Evolutionary conservation across 2,888 invertebrate genomes (phyloP).

Genomic region (Helicoverpa assulta): DNA sequence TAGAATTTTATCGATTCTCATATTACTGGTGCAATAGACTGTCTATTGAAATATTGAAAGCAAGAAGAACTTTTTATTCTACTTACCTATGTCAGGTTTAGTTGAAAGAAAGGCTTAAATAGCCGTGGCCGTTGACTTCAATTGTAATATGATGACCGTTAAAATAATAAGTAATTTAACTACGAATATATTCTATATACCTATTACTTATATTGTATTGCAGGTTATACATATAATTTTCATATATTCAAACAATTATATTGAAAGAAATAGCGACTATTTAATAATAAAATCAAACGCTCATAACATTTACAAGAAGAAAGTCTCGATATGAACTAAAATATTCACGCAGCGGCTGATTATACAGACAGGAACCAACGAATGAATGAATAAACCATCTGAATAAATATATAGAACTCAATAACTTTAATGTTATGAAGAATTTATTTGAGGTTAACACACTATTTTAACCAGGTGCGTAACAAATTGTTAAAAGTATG

Average conservation of each 20-base stretch:
- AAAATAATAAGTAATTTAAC: not conserved
- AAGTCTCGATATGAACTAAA: slow-evolving; percentile 24
- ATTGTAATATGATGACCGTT: not conserved
- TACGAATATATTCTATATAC: not conserved
- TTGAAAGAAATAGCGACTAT: not conserved
- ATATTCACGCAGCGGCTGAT: slow-evolving; percentile 26
- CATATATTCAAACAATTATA: too few species aligned
- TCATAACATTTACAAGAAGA: slow-evolving; percentile 10
- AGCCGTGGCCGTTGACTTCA: not conserved
- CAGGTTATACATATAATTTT: too few species aligned
- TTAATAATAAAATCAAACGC: not conserved
- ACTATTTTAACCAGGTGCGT: slow-evolving; percentile 33
- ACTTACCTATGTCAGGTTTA: not conserved
- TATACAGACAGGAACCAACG: slow-evolving; percentile 23
- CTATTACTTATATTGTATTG: not conserved
- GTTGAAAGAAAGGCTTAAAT: not conserved
- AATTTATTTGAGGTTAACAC: slow-evolving; percentile 40
- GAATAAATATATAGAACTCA: slow-evolving; percentile 32
- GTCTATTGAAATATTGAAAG: slow-evolving; percentile 34
- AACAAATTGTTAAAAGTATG: slow-evolving; percentile 38
- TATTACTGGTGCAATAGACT: slow-evolving; percentile 61
- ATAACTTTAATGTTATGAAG: slow-evolving; percentile 1
- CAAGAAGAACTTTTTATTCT: slow-evolving; percentile 3
- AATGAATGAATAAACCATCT: slow-evolving; percentile 35
- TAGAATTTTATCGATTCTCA: slow-evolving; percentile 58